These are phyloP conservation scores for Schizothorax lantsangensis DNA, from an alignment of 2,797 vertebrate genomes.

Conservation along the genomic window DNA sequence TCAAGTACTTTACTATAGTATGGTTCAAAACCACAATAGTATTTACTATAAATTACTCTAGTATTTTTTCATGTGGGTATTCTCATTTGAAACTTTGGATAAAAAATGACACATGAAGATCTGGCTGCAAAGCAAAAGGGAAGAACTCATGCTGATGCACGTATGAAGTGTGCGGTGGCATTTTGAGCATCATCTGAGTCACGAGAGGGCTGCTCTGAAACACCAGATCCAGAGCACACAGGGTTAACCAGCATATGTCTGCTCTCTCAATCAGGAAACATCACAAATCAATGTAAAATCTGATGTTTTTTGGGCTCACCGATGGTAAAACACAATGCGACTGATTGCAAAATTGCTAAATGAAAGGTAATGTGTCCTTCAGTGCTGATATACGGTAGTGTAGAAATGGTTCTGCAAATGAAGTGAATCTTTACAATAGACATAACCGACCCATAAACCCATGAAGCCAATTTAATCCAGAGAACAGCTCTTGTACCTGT, in stretches of 20 bases:
- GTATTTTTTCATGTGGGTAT: background rate
- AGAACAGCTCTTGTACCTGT: constrained; percentile 29
- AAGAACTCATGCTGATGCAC: background rate
- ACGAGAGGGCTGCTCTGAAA: constrained; percentile 10
- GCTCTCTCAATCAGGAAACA: background rate
- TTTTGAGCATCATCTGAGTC: constrained; percentile 46
- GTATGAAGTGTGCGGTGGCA: background rate
- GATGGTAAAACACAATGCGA: background rate
- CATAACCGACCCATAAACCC: constrained; percentile 1
- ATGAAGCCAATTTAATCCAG: constrained; percentile 40
- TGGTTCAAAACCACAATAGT: background rate
- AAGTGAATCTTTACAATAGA: constrained; percentile 6
- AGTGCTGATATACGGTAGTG: background rate
- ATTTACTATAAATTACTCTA: background rate
- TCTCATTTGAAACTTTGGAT: background rate
- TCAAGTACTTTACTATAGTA: background rate
- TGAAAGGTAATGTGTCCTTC: background rate
- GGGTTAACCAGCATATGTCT: constrained; percentile 18
- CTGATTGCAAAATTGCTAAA: background rate
- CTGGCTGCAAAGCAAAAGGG: background rate
- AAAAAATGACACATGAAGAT: background rate
- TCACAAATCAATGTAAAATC: background rate
- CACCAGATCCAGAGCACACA: background rate
- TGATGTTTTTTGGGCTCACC: background rate
- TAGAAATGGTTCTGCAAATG: constrained; percentile 15